Conservation (phyloP, 2,888 invertebrate genomes). For the Eudasyphora cyanicolor region DNA sequence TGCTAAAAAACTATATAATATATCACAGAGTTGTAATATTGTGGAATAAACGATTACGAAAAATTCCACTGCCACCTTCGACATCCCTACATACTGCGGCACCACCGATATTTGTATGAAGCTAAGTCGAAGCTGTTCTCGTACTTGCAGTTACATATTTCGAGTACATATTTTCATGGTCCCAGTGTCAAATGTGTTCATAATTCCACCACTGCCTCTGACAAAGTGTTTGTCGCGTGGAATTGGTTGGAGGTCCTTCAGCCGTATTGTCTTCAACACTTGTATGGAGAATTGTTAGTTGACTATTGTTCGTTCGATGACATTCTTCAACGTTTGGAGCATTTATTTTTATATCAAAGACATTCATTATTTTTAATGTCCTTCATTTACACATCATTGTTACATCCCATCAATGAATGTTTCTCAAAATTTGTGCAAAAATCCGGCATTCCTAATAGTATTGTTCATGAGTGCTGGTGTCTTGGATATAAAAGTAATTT, state of each 20-base stretch:
- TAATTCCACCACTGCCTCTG: constrained; percentile 32
- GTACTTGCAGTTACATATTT: background rate
- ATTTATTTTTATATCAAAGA: constrained; percentile 36
- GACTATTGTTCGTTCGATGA: constrained; percentile 19
- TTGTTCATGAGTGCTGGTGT: background rate
- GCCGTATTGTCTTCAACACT: background rate
- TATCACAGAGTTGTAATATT: no score
- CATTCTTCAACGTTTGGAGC: constrained; percentile 28
- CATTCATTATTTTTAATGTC: constrained; percentile 50
- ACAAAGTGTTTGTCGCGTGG: constrained; percentile 7
- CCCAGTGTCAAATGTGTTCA: constrained; percentile 36
- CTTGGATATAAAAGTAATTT: no score
- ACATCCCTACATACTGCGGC: background rate
- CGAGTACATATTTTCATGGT: constrained; percentile 17
- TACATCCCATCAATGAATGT: constrained; percentile 27
- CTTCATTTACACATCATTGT: constrained; percentile 50
- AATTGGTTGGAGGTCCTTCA: background rate
- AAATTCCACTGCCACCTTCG: background rate
- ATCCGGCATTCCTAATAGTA: background rate
- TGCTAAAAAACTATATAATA: no score
- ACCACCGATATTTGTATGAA: background rate
- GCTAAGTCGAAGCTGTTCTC: background rate
- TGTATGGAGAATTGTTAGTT: constrained; percentile 6
- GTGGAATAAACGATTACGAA: no score
- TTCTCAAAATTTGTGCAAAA: constrained; percentile 1